Conservation (phyloP, 2,888 invertebrate genomes). For the Clostera curtula region DNA sequence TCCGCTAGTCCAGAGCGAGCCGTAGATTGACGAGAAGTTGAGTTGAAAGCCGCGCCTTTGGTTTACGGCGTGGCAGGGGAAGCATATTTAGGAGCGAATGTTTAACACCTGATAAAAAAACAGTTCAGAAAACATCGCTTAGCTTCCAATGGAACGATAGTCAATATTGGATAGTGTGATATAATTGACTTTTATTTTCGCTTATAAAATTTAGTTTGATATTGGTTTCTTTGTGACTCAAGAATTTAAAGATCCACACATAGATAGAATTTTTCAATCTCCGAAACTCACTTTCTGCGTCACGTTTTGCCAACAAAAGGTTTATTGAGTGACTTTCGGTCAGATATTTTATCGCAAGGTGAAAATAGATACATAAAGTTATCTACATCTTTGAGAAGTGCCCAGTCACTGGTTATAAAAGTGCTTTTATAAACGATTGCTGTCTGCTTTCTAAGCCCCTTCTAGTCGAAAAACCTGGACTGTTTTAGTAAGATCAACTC, state of each 20-base stretch:
- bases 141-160: conserved; percentile 10
- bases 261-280: conserved; percentile 32
- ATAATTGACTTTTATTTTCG: conserved; percentile 51
- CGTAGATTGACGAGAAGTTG: too few species aligned
- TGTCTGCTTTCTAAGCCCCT: too few species aligned
- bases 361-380: conserved; percentile 27
- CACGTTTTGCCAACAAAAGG: conserved; percentile 33
- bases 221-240: conserved; percentile 38
- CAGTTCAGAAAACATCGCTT: conserved; percentile 11
- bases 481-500: too few species aligned
- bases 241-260: conserved; percentile 19
- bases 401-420: conserved; percentile 43
- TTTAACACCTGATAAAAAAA: too few species aligned
- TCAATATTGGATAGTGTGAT: conserved; percentile 24
- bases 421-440: conserved; percentile 46
- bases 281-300: conserved; percentile 48
- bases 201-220: conserved; percentile 27
- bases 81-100: too few species aligned
- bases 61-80: too few species aligned
- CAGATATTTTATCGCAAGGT: conserved; percentile 21
- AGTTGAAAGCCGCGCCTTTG: too few species aligned
- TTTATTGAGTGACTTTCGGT: conserved; percentile 23
- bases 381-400: conserved; percentile 33
- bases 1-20: too few species aligned
- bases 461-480: too few species aligned